Conservation (phyloP, 2,113 vertebrate genomes). For the Telmatochromis sp. region DNA sequence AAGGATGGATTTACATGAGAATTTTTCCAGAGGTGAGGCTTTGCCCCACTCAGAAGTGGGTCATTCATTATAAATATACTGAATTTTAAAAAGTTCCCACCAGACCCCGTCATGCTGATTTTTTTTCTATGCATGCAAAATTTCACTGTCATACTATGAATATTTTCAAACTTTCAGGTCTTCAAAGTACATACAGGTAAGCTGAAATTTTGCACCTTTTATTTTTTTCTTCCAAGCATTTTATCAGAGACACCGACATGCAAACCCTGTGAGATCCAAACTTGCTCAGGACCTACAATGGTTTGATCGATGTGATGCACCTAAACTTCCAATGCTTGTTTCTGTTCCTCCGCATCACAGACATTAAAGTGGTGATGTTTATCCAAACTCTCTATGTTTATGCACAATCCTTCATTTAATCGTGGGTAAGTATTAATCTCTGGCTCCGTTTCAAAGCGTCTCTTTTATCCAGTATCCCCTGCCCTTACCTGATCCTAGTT, state of each 20-base stretch:
- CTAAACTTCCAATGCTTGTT: not conserved
- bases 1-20: not conserved
- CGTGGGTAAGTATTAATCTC: not conserved
- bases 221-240: not conserved
- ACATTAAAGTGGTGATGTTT: not conserved
- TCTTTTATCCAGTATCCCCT: not conserved
- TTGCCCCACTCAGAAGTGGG: not conserved
- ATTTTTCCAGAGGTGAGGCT: not conserved
- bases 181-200: not conserved
- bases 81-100: not conserved
- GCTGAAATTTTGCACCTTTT: not conserved
- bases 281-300: not conserved
- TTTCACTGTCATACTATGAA: not conserved
- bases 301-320: accelerated
- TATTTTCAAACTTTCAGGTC: not conserved
- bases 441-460: not conserved
- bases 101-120: not conserved
- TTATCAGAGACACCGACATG: not conserved
- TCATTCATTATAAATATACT: not conserved
- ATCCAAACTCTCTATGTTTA: not conserved
- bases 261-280: accelerated
- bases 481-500: not conserved
- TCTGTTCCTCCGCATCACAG: not conserved
- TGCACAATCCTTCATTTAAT: not conserved
- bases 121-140: not conserved